Evolutionary conservation across 64 coral and sea anemone species (phyloP).

Genomic region (Montipora foliosa): DNA sequence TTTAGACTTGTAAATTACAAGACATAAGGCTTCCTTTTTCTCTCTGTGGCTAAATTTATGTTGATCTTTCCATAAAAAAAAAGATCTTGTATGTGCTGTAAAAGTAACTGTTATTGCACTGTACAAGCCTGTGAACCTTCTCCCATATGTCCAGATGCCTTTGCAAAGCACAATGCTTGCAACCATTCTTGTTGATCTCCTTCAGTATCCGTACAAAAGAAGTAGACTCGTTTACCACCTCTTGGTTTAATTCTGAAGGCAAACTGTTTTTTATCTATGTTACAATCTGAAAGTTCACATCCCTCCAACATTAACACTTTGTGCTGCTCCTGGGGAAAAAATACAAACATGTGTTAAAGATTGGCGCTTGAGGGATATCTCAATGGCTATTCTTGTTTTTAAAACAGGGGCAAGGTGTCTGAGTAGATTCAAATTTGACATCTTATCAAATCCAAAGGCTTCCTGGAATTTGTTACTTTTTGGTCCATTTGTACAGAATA

Average conservation of each 20-base stretch:
- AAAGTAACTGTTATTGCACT: slow-evolving; percentile 61
- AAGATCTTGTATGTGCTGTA: background rate
- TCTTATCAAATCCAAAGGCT: no score
- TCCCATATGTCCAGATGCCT: slow-evolving; percentile 79
- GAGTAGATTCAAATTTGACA: no score
- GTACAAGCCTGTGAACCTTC: slow-evolving; percentile 89
- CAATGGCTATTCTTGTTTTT: no score
- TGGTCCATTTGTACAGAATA: no score
- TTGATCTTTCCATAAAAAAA: background rate
- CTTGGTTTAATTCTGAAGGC: slow-evolving; percentile 94
- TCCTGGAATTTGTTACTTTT: no score
- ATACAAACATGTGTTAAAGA: background rate
- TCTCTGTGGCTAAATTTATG: no score
- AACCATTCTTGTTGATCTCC: slow-evolving; percentile 98
- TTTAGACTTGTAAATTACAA: no score
- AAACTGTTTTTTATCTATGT: slow-evolving; percentile 85
- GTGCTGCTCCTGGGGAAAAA: slow-evolving; percentile 46
- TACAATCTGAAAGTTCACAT: slow-evolving; percentile 94
- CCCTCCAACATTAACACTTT: slow-evolving; percentile 86
- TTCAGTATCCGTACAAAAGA: slow-evolving; percentile 87
- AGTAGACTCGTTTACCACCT: slow-evolving; percentile 72
- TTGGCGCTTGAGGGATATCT: no score
- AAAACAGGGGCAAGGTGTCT: no score
- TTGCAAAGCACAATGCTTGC: slow-evolving; percentile 98
- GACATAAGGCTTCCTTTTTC: no score